Percentiles rank a stretch among this genome's conserved stretches.
Conservation (phyloP, 37 sponge, comb jelly and placozoan genomes). For the Tethya wilhelma region DNA sequence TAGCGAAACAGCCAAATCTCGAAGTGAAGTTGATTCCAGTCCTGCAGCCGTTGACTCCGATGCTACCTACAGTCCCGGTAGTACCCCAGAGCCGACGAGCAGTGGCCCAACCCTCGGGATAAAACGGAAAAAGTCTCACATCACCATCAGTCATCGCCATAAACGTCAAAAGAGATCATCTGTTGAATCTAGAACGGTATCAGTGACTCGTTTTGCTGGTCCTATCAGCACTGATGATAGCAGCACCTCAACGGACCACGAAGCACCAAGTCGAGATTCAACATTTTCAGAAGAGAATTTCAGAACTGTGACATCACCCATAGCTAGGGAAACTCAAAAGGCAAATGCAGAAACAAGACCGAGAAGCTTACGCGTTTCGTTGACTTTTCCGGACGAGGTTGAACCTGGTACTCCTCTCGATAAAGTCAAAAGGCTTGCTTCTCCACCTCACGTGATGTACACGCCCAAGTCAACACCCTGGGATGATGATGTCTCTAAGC, state of each 20-base stretch:
- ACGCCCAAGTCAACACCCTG: too few species aligned
- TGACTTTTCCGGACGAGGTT: constrained; percentile 41
- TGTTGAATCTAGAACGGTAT: constrained; percentile 40
- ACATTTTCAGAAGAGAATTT: not conserved
- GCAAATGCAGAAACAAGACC: constrained; percentile 4
- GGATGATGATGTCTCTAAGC: too few species aligned
- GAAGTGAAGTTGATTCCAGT: too few species aligned
- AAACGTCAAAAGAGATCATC: constrained; percentile 35
- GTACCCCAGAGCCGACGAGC: too few species aligned
- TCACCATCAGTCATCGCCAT: not conserved
- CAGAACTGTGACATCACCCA: too few species aligned
- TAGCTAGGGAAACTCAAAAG: not conserved
- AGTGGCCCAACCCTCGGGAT: not conserved
- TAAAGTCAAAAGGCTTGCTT: not conserved
- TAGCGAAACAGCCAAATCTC: too few species aligned
- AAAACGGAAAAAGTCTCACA: not conserved
- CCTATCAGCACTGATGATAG: constrained; percentile 15
- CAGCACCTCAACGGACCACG: not conserved
- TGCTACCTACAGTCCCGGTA: not conserved
- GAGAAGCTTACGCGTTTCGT: constrained; percentile 46
- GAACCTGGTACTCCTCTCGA: constrained; percentile 22
- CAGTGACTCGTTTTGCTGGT: constrained; percentile 28
- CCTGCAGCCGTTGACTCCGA: not conserved
- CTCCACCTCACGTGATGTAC: too few species aligned
- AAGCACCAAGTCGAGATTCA: constrained; percentile 2